Evolutionary conservation across 2,797 vertebrate genomes (phyloP), one percentile per base, ranked within the genome.

Genomic region (Cossypha caffra): DNA sequence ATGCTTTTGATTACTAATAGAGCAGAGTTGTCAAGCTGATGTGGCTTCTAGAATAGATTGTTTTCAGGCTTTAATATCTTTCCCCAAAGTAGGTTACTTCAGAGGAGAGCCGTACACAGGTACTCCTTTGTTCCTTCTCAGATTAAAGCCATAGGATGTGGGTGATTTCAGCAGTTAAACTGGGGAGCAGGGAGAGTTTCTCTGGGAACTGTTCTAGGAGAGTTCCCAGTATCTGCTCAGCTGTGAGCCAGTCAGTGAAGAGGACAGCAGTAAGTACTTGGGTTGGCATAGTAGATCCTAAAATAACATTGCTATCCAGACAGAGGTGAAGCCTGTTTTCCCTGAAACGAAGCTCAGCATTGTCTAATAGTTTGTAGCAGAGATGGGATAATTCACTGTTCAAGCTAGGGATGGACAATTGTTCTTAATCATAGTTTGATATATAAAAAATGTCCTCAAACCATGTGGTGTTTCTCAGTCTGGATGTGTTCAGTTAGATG

Each of bases 1-100:
- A 54, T 79, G 86, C 71, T 81, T 96, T 95, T 95, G 91, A 94
- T 96, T 91, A 95, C 23, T 28, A 4, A 4, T 71, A 42, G 48
- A 66, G 40, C 66, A 62, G 52, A 67, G 57, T 55, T 93, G 85
- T 88, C 64, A 93, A 58, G 37, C 42, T 77, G 48, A 83, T 76
- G 24, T n/a, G 19, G 13, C 45, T 95, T 92, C 37, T 52, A 35
- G 79, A 86, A 74, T 13, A 90, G 42, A 8, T 48, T 83, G 66
- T 75, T 94, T 88, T 68, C 59, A 51, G 35, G 25, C 25, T 90
- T 81, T 57, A 68, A 50, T 54, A 21, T 64, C 8, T 43, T 88
- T 78, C 25, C 29, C 43, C 18, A 31, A 92, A 89, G 59, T 48
- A 63, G 28, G 8, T 84, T 62, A 66, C 48, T 48, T 95, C 10